Evolutionary conservation across 1,140 invertebrate genomes (phyloP), one percentile per base, ranked within the genome.

Genomic region (Maconellicoccus hirsutus): DNA sequence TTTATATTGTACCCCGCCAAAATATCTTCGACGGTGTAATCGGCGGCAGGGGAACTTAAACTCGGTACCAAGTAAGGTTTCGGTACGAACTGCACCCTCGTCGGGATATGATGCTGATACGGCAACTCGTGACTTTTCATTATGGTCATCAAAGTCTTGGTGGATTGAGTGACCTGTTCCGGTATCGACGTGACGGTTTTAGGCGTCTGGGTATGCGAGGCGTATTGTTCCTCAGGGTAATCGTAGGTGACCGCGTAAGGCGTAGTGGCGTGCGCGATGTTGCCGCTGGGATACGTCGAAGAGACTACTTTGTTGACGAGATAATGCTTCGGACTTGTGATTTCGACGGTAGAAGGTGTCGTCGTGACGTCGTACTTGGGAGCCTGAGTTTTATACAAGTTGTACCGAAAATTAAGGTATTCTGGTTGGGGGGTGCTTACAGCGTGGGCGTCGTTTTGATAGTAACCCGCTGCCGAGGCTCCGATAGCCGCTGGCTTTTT

Each of bases 1-100:
- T 85, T 86, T 3, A 87, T 79, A 75, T 89, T 87, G 3, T 90
- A 79, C 59, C 87, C 86, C 74, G 84, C 84, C 14, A 88, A 23
- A 38, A 25, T 3, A 66, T 70, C 27, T 39, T 38, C 66, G 29
- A 39, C 23, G 71, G 71, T 26, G 71, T 16, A 25, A 6, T n/a
- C 23, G 71, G 38, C 26, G n/a, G 21, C 3, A 12, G 16, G 19
- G n/a, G 66, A 0, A 59, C n/a, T 52, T 19, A 19, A 8, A 16
- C 6, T 52, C 12, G 42, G 42, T 19, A 52, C 42, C 2, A 52
- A 3, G 16, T 66, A 66, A 23, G 61, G 61, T 19, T 66, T 23
- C 6, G 8, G 61, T 4, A 66, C 61, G 61, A 16, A 66, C 16
- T 66, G 61, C 2, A 66, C 16, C 2, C 10, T 22, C 3, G 7